These are phyloP conservation scores for Megaceryle maxima DNA, from an alignment of 2,113 vertebrate species.

Conservation along the genomic window DNA sequence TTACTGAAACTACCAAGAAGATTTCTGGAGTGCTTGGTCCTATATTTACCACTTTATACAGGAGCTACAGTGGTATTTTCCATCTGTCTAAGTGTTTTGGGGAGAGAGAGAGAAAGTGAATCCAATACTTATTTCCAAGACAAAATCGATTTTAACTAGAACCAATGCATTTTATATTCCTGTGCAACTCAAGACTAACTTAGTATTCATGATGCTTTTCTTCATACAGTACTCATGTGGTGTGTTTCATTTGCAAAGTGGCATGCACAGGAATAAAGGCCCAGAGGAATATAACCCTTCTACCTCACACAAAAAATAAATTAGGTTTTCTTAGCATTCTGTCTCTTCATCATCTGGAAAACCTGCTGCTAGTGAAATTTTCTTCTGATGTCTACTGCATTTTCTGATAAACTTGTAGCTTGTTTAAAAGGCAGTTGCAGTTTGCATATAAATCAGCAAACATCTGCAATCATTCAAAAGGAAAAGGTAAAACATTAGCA, in stretches of 20 bases:
- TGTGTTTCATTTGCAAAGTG: constrained; percentile 29
- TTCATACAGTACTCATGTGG: background rate
- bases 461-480: background rate
- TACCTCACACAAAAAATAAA: constrained; percentile 20
- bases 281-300: constrained; percentile 10
- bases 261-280: background rate
- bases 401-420: background rate
- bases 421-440: background rate
- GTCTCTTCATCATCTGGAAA: constrained; percentile 13
- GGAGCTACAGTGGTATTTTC: constrained; percentile 43
- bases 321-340: constrained; percentile 13
- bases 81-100: constrained; percentile 47
- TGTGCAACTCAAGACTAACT: constrained; percentile 4
- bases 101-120: constrained; percentile 42
- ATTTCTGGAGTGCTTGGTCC: background rate
- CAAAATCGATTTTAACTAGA: constrained; percentile 70
- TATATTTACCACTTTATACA: constrained; percentile 49
- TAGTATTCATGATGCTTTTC: constrained; percentile 63
- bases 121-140: constrained; percentile 64
- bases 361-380: background rate
- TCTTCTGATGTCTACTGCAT: background rate
- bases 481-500: background rate
- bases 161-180: constrained; percentile 58
- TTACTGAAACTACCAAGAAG: background rate
- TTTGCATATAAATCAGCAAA: background rate